Percentiles rank a stretch among this genome's conserved stretches.
phyloP scores from a whole-genome alignment of 2,113 vertebrate genomes.

The Formicarius rufipectus region DNA sequence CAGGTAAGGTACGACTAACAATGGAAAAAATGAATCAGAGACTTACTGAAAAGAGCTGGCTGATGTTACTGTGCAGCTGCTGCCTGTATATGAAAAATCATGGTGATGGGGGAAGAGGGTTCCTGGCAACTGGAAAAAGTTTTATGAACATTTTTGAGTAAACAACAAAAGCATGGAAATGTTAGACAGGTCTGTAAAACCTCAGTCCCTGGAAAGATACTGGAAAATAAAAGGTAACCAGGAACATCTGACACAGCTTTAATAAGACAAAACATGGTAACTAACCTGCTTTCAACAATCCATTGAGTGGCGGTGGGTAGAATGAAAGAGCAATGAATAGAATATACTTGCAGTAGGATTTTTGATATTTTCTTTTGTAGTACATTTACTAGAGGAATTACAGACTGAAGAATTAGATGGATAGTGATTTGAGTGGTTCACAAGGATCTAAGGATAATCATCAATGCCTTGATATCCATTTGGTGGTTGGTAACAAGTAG shows the following conservation, averaged over 20 bases:
- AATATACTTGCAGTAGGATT: neutral
- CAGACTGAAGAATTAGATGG: neutral
- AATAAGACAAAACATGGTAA: neutral
- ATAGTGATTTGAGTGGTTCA: neutral
- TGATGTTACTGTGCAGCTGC: neutral
- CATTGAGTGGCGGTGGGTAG: neutral
- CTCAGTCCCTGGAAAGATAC: neutral
- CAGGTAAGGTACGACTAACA: neutral
- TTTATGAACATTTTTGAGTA: neutral
- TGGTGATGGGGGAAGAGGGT: neutral
- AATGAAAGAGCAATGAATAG: neutral
- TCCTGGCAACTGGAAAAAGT: neutral
- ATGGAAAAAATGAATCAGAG: neutral
- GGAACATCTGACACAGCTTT: neutral
- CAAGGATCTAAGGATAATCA: neutral
- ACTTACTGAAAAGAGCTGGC: neutral
- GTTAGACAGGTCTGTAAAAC: neutral
- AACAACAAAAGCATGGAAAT: neutral
- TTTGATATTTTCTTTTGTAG: neutral
- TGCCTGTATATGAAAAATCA: neutral
- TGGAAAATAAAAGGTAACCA: neutral
- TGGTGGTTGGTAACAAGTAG: neutral
- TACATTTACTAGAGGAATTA: neutral
- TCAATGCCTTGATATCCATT: neutral
- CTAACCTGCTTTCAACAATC: neutral